Percentiles rank a stretch among this genome's conserved stretches.
Conservation (phyloP, 2,113 vertebrate genomes). For the Condylura cristata region DNA sequence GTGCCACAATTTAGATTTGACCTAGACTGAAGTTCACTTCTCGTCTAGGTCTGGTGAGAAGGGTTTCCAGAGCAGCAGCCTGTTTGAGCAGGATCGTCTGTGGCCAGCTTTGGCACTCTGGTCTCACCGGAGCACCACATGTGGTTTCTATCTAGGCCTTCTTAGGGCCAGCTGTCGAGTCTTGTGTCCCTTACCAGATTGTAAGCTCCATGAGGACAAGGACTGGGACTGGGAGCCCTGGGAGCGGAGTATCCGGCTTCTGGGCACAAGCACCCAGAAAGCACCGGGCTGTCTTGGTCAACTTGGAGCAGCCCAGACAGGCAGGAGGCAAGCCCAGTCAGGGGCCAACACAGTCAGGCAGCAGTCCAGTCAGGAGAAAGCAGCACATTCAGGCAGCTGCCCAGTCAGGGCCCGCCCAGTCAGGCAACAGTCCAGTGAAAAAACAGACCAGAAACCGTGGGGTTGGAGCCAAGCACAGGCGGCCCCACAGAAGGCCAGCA, state of each 20-base stretch:
- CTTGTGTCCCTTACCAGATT: neutral
- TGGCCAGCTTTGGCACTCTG: too few species aligned
- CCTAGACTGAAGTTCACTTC: neutral
- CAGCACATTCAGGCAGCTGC: neutral
- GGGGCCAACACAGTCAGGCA: neutral
- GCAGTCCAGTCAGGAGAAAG: too few species aligned
- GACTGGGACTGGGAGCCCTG: neutral
- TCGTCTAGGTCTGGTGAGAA: neutral
- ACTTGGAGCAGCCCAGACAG: neutral
- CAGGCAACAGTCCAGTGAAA: neutral
- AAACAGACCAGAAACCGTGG: neutral
- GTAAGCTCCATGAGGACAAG: neutral
- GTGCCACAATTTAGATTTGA: fast-evolving
- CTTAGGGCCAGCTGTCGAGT: neutral
- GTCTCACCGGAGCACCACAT: fast-evolving
- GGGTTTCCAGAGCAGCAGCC: neutral
- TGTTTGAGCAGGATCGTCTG: neutral
- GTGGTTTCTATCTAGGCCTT: neutral
- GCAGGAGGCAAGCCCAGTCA: neutral
- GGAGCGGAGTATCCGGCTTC: neutral
- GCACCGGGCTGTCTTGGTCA: neutral
- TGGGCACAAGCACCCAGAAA: neutral
- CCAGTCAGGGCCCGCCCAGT: neutral
- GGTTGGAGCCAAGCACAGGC: neutral
- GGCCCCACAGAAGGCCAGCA: too few species aligned